Evolutionary conservation across 2,797 vertebrate species (phyloP), one percentile per base, ranked within the genome.

Genomic region (Melanotaenia boesemani): DNA sequence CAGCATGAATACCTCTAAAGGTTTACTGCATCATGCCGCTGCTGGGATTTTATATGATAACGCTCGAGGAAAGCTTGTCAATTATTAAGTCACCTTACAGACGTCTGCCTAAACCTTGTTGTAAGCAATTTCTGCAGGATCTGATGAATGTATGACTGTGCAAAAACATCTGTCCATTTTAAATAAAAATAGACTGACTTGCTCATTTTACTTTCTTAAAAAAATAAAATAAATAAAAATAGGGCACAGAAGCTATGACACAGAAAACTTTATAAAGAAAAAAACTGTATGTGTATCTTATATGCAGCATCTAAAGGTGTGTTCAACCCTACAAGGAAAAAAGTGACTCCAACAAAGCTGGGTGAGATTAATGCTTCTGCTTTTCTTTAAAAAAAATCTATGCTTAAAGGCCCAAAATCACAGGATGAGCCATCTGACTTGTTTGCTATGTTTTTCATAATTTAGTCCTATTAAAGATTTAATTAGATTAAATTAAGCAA

Each of bases 1-100:
- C 77, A 71, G 74, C 68, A 56, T 55, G 58, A 36, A 63, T 9
- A 22, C 41, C 30, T 70, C 26, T 39, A 76, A 32, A 32, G 66
- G 28, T 77, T 74, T 69, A 12, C 46, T 48, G 39, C 41, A 32
- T 62, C 26, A 30, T 8, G 6, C 55, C 13, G 12, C 55, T 16
- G 13, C 26, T 1, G 28, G 55, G 26, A 30, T 24, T 55, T 56
- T 28, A 30, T 56, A 18, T 8, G 15, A 56, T 28, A 16, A 56
- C 1, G 15, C 10, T 26, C 12, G 15, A 56, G 15, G 54, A 56
- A 28, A 56, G 13, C 26, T 26, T 18, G 6, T 56, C 26, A 30
- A 28, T 15, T 30, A 56, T 30, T 30, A 7, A 30, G 55, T 30
- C 6, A 30, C 55, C 55, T 30, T 28, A 6, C 26, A 26, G 55